These are phyloP conservation scores for Psilanteris sp. DNA, from an alignment of 1,140 invertebrate genomes.

Conservation along the genomic window DNA sequence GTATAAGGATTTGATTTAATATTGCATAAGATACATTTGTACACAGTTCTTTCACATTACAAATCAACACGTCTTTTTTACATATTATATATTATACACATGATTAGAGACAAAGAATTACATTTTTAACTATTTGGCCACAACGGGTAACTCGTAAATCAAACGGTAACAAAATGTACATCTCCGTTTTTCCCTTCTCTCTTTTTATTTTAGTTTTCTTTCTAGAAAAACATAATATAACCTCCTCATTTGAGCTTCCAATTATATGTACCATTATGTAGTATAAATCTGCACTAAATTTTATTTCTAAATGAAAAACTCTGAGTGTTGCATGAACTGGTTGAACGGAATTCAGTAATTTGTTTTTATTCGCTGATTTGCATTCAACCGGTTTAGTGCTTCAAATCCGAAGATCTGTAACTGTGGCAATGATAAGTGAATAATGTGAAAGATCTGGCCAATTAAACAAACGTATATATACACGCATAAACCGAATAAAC, in stretches of 20 bases:
- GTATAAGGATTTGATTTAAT: conserved; percentile 47
- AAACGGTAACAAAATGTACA: conserved; percentile 1
- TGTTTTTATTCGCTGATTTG: not conserved
- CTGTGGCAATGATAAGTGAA: conserved; percentile 38
- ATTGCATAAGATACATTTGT: conserved; percentile 58
- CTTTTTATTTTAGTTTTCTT: not conserved
- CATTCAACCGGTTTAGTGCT: not conserved
- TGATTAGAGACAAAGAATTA: conserved; percentile 1
- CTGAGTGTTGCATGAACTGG: not conserved
- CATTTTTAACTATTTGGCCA: conserved; percentile 28
- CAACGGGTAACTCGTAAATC: conserved; percentile 23
- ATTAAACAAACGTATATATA: not conserved
- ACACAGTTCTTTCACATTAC: conserved; percentile 76
- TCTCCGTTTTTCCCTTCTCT: too few species aligned
- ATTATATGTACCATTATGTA: conserved; percentile 42
- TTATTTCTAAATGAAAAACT: conserved; percentile 3
- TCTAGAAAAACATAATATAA: conserved; percentile 19
- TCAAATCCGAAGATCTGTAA: conserved; percentile 37
- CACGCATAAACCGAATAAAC: not conserved
- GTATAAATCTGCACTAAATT: conserved; percentile 43
- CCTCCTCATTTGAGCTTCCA: conserved; percentile 62
- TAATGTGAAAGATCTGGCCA: conserved; percentile 72
- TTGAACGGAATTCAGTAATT: not conserved
- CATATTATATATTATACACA: conserved; percentile 9
- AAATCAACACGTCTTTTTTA: conserved; percentile 43